Conservation (phyloP, 2,797 vertebrate genomes). For the Oryzias dopingdopingensis region DNA sequence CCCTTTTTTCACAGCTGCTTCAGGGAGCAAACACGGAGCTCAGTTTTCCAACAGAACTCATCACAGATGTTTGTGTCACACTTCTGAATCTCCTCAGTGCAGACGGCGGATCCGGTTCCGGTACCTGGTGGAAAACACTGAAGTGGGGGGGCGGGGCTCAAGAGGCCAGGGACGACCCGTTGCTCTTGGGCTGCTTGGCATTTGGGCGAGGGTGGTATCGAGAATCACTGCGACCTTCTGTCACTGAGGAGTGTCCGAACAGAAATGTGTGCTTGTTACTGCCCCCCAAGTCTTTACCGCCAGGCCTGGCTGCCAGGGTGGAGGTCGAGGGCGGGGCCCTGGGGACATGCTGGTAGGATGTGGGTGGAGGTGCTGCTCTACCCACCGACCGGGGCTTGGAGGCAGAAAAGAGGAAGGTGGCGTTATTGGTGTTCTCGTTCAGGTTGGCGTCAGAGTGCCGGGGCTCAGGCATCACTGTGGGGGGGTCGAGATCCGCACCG, state of each 20-base stretch:
- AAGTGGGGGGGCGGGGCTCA: conserved; percentile 35
- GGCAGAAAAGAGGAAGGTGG: conserved; percentile 77
- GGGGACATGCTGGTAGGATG: conserved; percentile 55
- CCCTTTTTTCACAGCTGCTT: no score
- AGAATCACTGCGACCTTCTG: conserved; percentile 55
- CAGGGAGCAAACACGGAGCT: no score
- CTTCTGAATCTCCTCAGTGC: background rate
- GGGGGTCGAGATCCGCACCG: conserved; percentile 27
- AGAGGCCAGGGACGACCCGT: conserved; percentile 58
- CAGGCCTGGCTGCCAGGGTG: conserved; percentile 18
- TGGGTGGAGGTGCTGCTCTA: conserved; percentile 24
- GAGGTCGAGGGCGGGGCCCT: conserved; percentile 26
- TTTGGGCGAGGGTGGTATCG: conserved; percentile 52
- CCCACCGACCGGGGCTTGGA: conserved; percentile 42
- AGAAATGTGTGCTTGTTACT: conserved; percentile 79
- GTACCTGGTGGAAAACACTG: background rate
- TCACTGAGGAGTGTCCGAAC: conserved; percentile 64
- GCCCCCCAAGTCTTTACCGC: conserved; percentile 46
- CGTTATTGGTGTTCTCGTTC: conserved; percentile 79
- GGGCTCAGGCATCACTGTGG: conserved; percentile 41
- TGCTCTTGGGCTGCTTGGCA: conserved; percentile 74
- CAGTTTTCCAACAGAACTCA: background rate
- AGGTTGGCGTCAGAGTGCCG: conserved; percentile 68
- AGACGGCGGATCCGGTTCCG: conserved; percentile 4
- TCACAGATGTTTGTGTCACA: no score